Conservation (phyloP, 2,888 invertebrate genomes). For the Nomada lathburiana region DNA sequence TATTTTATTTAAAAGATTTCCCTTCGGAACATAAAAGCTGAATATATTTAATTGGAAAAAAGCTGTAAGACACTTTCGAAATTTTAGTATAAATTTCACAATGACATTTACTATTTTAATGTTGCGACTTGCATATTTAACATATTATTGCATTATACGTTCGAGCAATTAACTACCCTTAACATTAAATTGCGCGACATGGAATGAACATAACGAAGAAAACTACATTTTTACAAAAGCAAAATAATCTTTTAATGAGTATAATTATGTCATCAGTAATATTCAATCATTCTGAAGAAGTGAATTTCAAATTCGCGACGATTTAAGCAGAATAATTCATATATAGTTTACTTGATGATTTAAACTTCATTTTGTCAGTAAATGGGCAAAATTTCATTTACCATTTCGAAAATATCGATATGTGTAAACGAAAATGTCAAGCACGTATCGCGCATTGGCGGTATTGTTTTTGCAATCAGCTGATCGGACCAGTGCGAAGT, state of each 20-base stretch:
- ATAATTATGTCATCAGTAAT: constrained; percentile 1
- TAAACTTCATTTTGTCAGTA: neutral
- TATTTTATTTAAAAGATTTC: neutral
- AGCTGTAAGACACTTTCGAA: too few species aligned
- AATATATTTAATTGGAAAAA: too few species aligned
- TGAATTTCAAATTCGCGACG: neutral
- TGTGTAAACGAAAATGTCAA: neutral
- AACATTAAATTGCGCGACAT: too few species aligned
- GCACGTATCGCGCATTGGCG: neutral
- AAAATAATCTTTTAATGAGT: neutral
- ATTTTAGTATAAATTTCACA: too few species aligned
- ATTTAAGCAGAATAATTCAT: neutral
- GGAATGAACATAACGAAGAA: neutral
- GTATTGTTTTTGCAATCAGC: constrained; percentile 48
- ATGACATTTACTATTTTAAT: too few species aligned
- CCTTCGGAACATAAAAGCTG: too few species aligned
- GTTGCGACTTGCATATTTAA: too few species aligned
- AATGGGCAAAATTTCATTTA: neutral
- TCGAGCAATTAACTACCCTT: too few species aligned
- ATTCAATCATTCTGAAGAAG: neutral
- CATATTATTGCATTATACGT: too few species aligned
- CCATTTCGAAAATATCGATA: neutral
- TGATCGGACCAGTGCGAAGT: constrained; percentile 37
- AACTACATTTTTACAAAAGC: neutral
- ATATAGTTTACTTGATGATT: neutral